phyloP scores from a whole-genome alignment of 2,113 vertebrate genomes.

The Platichthys stellatus region DNA sequence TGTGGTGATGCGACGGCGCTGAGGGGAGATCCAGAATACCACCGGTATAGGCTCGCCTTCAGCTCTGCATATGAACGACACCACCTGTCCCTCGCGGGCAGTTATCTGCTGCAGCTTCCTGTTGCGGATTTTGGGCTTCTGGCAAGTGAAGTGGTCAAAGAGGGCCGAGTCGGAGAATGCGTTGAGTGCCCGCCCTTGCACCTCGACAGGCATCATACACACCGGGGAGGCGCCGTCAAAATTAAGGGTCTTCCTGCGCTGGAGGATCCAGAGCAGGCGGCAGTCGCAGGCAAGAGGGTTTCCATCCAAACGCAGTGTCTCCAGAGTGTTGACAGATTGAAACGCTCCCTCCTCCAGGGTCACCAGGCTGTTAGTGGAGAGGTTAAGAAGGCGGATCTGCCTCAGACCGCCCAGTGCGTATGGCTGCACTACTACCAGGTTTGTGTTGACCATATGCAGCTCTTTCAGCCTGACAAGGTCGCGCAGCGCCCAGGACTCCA shows the following conservation, averaged over 20 bases:
- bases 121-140: constrained; percentile 94
- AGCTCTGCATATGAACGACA: constrained; percentile 91
- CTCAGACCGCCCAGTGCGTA: constrained; percentile 91
- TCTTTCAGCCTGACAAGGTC: constrained; percentile 94
- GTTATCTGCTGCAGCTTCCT: constrained; percentile 90
- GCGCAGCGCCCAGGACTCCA: constrained; percentile 91
- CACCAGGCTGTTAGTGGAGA: constrained; percentile 91
- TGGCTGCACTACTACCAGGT: constrained; percentile 86
- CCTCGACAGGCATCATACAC: constrained; percentile 88
- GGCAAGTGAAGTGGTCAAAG: constrained; percentile 97
- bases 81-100: constrained; percentile 87
- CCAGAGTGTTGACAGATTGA: constrained; percentile 93
- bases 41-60: constrained; percentile 91
- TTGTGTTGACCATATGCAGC: constrained; percentile 92
- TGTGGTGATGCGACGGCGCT: constrained; percentile 89
- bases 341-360: constrained; percentile 93
- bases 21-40: constrained; percentile 95
- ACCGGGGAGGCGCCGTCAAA: constrained; percentile 90
- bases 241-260: constrained; percentile 93
- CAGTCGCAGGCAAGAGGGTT: constrained; percentile 97
- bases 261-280: constrained; percentile 96
- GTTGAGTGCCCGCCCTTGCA: constrained; percentile 89
- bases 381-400: constrained; percentile 93
- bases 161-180: constrained; percentile 91
- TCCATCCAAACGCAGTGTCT: constrained; percentile 90